Evolutionary conservation across 2,113 vertebrate species (phyloP).

Genomic region (Sinocyclocheilus rhinocerous): DNA sequence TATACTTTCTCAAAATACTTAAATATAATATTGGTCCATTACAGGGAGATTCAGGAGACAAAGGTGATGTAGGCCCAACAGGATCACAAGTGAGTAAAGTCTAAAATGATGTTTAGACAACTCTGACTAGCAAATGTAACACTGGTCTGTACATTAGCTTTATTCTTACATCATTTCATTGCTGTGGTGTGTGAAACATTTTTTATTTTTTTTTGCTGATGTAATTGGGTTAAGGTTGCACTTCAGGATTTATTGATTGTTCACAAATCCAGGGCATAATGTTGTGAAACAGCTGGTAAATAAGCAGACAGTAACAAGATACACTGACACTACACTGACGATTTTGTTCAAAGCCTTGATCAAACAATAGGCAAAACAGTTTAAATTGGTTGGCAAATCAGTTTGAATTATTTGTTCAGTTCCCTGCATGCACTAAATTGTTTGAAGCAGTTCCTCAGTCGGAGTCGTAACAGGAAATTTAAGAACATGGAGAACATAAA

Average conservation of each 20-base stretch:
- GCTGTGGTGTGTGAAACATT: not conserved
- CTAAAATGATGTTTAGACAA: not conserved
- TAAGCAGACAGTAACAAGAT: not conserved
- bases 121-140: not conserved
- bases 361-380: not conserved
- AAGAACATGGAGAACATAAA: too few relatives aligned
- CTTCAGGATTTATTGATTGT: slow-evolving; percentile 7
- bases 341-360: not conserved
- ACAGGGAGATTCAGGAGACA: slow-evolving; percentile 91
- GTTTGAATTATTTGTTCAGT: not conserved
- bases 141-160: slow-evolving; percentile 17
- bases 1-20: not conserved
- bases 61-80: slow-evolving; percentile 82
- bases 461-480: not conserved
- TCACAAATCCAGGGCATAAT: not conserved
- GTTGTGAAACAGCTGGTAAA: not conserved
- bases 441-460: not conserved
- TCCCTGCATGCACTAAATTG: not conserved
- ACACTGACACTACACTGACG: not conserved
- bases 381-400: not conserved
- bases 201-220: not conserved
- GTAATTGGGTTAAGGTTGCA: not conserved
- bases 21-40: not conserved
- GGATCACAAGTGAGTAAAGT: slow-evolving; percentile 86
- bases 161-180: not conserved